phyloP scores from a whole-genome alignment of 2,888 invertebrate genomes.

The Coelopa pilipes region DNA sequence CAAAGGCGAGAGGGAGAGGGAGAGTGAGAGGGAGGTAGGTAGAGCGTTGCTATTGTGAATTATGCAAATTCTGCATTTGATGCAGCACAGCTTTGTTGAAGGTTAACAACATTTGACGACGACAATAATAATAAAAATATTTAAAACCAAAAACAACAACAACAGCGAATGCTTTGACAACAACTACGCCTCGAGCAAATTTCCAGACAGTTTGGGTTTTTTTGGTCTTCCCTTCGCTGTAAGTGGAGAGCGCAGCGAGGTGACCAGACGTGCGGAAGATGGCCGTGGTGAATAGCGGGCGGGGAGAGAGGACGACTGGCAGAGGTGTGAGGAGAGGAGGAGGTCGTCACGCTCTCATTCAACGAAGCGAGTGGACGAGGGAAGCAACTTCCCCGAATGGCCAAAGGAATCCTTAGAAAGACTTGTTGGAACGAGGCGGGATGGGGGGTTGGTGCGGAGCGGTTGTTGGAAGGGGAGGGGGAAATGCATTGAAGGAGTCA shows the following conservation, averaged over 20 bases:
- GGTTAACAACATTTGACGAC: conserved; percentile 18
- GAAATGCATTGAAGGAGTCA: neutral
- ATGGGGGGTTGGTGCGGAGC: no score
- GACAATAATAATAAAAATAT: neutral
- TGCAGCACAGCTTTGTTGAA: neutral
- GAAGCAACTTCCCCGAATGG: neutral
- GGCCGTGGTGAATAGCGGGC: neutral
- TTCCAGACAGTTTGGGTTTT: conserved; percentile 17
- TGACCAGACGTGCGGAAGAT: neutral
- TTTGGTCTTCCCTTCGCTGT: no score
- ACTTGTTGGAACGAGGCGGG: neutral
- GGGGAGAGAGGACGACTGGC: neutral
- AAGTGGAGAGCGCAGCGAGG: neutral
- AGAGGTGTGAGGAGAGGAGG: no score
- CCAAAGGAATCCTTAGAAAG: neutral
- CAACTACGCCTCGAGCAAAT: neutral
- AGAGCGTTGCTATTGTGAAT: neutral
- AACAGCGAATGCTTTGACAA: neutral
- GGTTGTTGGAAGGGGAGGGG: no score
- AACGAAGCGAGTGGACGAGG: neutral
- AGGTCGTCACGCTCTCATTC: neutral
- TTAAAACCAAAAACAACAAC: neutral
- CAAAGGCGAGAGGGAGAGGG: no score
- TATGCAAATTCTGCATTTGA: conserved; percentile 16
- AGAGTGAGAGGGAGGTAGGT: neutral